Conservation (phyloP, 2,888 invertebrate genomes). For the Plagodis dolabraria region DNA sequence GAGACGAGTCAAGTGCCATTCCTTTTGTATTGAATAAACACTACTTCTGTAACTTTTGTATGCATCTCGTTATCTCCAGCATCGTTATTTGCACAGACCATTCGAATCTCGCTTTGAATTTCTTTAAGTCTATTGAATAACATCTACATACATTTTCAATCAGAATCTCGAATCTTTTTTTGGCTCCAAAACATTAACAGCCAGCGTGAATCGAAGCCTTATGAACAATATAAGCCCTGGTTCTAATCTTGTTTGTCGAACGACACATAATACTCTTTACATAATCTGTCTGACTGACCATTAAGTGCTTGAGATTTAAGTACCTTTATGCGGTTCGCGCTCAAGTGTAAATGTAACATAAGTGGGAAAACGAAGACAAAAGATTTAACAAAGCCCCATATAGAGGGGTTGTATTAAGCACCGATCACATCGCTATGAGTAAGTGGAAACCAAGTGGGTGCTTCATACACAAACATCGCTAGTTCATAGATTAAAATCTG, state of each 20-base stretch:
- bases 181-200: slow-evolving; percentile 17
- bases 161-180: slow-evolving; percentile 7
- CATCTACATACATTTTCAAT: slow-evolving; percentile 24
- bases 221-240: slow-evolving; percentile 42
- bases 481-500: slow-evolving; percentile 46
- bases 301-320: slow-evolving; percentile 39
- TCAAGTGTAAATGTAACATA: slow-evolving; percentile 11
- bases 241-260: slow-evolving; percentile 56
- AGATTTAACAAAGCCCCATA: slow-evolving; percentile 13
- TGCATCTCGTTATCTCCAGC: slow-evolving; percentile 70
- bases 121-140: slow-evolving; percentile 35
- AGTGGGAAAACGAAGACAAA: slow-evolving; percentile 17
- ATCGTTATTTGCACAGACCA: slow-evolving; percentile 59
- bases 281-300: slow-evolving; percentile 44
- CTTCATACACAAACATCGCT: slow-evolving; percentile 8
- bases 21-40: slow-evolving; percentile 48
- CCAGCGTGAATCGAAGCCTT: slow-evolving; percentile 44
- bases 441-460: slow-evolving; percentile 11
- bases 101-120: slow-evolving; percentile 47
- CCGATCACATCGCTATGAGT: not conserved
- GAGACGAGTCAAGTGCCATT: slow-evolving; percentile 34
- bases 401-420: slow-evolving; percentile 3
- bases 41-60: slow-evolving; percentile 53
- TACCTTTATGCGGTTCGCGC: slow-evolving; percentile 6
- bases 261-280: slow-evolving; percentile 47